A percentile compares a stretch with the other conserved stretches of the same genome.
These are phyloP conservation scores for Acrocephalus scirpaceus DNA, from an alignment of 2,797 vertebrate species.

Conservation along the genomic window DNA sequence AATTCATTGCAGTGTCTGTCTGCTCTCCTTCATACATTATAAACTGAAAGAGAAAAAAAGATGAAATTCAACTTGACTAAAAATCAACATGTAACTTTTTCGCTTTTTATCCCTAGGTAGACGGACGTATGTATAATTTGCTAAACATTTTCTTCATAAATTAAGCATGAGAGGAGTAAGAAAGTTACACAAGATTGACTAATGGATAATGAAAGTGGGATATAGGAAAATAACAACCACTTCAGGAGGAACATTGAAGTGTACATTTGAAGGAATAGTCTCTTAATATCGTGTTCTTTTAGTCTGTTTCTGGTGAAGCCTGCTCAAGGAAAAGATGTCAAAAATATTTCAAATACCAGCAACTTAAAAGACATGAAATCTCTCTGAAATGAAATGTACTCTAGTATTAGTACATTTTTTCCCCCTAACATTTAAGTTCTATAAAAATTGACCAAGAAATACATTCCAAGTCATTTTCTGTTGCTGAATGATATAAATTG, in stretches of 20 bases:
- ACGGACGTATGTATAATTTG: background rate
- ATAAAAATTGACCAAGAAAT: background rate
- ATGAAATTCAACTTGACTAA: background rate
- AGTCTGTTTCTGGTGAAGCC: background rate
- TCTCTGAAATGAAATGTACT: background rate
- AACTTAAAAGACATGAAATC: background rate
- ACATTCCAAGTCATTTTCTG: background rate
- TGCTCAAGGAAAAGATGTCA: background rate
- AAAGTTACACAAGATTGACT: background rate
- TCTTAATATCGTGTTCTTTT: background rate
- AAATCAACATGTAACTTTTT: background rate
- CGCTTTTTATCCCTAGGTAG: background rate
- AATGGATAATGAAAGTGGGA: background rate
- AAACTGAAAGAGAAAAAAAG: background rate
- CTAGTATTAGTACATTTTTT: background rate
- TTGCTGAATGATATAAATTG: background rate
- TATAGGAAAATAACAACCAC: background rate
- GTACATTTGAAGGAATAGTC: background rate
- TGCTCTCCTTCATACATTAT: background rate
- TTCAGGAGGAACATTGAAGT: background rate
- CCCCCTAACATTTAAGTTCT: background rate
- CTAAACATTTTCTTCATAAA: background rate
- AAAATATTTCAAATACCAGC: background rate
- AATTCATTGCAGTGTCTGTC: background rate
- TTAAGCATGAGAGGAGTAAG: background rate